Evolutionary conservation across 2,888 invertebrate species (phyloP).

Genomic region (Harpalus rubripes): DNA sequence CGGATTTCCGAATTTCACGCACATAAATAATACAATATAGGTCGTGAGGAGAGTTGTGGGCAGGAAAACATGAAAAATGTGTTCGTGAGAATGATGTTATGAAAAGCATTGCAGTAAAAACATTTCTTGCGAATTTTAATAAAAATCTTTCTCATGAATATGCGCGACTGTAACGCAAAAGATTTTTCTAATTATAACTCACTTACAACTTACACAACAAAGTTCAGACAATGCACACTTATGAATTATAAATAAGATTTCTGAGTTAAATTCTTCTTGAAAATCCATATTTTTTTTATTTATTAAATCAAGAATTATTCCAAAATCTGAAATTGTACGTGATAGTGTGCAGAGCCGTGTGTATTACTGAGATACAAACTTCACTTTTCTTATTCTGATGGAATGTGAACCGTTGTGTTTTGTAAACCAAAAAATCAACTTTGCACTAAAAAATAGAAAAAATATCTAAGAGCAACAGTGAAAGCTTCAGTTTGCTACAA

Average conservation of each 20-base stretch:
- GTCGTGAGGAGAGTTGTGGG: not conserved
- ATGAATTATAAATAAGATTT: not conserved
- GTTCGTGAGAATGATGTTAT: not conserved
- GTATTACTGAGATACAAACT: no score
- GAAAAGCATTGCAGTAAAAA: not conserved
- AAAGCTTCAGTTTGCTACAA: no score
- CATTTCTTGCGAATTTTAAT: not conserved
- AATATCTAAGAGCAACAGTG: no score
- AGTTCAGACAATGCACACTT: not conserved
- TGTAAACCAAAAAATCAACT: no score
- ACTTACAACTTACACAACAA: not conserved
- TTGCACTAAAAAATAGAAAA: no score
- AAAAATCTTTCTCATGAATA: not conserved
- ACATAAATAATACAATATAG: conserved; percentile 15
- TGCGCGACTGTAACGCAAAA: not conserved
- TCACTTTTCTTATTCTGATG: no score
- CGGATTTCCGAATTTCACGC: conserved; percentile 4
- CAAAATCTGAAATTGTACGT: not conserved
- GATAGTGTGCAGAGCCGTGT: no score
- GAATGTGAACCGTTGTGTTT: no score
- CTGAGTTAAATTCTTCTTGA: not conserved
- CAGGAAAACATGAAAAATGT: conserved; percentile 18
- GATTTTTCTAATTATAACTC: not conserved
- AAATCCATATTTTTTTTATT: not conserved
- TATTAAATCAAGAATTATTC: not conserved